These are phyloP conservation scores for Erpobdella octoculata DNA, from an alignment of 2,888 invertebrate species.

Conservation along the genomic window DNA sequence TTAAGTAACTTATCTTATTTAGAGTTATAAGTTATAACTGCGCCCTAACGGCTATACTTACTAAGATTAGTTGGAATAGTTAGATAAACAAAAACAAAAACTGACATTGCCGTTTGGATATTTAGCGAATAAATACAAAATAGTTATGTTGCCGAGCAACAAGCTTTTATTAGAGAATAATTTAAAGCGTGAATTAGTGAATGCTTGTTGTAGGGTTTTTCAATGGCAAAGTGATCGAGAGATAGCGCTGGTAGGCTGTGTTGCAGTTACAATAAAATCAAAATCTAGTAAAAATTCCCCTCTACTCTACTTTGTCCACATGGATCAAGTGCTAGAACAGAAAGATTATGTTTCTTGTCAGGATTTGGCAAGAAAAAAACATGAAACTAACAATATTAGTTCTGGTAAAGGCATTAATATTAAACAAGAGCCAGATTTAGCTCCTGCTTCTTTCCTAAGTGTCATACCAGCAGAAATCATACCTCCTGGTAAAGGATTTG, in stretches of 20 bases:
- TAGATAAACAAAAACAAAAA: too few species aligned
- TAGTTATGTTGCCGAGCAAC: too few species aligned
- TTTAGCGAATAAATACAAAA: too few species aligned
- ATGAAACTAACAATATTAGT: neutral
- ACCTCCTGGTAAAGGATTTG: neutral
- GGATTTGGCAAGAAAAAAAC: neutral
- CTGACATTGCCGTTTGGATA: too few species aligned
- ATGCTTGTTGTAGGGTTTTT: neutral
- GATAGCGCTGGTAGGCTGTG: neutral
- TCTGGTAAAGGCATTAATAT: neutral
- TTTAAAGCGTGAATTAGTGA: neutral
- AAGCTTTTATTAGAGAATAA: neutral
- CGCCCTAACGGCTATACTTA: too few species aligned
- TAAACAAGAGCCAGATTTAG: neutral
- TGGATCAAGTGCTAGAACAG: neutral
- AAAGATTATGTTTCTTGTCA: neutral
- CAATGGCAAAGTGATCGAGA: neutral
- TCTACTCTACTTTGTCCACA: neutral
- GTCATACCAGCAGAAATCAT: constrained; percentile 5
- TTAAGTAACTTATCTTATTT: too few species aligned
- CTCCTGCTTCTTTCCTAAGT: neutral
- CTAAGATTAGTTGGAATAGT: too few species aligned
- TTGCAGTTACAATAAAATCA: neutral
- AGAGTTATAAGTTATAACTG: too few species aligned
- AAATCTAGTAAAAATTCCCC: neutral